A percentile compares a stretch with the other conserved stretches of the same genome.
Evolutionary conservation across 2,888 invertebrate genomes (phyloP).

Genomic region (Podabrus alpinus): DNA sequence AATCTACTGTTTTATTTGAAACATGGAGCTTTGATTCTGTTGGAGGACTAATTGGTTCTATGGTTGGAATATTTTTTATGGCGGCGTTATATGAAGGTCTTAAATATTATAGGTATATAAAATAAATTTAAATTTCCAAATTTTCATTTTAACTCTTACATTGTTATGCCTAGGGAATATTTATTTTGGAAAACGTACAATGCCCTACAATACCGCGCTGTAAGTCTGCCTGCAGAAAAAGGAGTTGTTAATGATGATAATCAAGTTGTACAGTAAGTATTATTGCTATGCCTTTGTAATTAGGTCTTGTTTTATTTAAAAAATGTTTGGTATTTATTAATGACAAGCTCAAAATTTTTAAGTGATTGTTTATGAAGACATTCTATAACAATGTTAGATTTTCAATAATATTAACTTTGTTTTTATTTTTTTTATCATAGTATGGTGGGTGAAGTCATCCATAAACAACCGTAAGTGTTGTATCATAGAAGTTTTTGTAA

Average conservation of each 20-base stretch:
- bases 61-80: constrained; percentile 88
- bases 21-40: constrained; percentile 78
- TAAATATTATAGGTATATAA: constrained; percentile 83
- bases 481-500: background rate
- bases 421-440: constrained; percentile 56
- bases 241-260: constrained; percentile 67
- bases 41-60: constrained; percentile 84
- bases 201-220: constrained; percentile 82
- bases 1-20: constrained; percentile 79
- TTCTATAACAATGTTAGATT: background rate
- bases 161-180: constrained; percentile 69
- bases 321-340: background rate
- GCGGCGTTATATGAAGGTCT: constrained; percentile 94
- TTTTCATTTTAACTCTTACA: constrained; percentile 3
- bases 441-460: constrained; percentile 73
- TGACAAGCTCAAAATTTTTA: background rate
- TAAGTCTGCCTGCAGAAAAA: constrained; percentile 76
- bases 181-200: constrained; percentile 87
- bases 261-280: constrained; percentile 78
- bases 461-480: constrained; percentile 72
- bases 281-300: background rate
- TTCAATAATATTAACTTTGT: constrained; percentile 3
- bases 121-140: too few species aligned
- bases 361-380: background rate
- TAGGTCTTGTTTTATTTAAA: background rate